Evolutionary conservation across 2,797 vertebrate genomes (phyloP), one percentile per base, ranked within the genome.

Genomic region (Cetoscarus ocellatus): DNA sequence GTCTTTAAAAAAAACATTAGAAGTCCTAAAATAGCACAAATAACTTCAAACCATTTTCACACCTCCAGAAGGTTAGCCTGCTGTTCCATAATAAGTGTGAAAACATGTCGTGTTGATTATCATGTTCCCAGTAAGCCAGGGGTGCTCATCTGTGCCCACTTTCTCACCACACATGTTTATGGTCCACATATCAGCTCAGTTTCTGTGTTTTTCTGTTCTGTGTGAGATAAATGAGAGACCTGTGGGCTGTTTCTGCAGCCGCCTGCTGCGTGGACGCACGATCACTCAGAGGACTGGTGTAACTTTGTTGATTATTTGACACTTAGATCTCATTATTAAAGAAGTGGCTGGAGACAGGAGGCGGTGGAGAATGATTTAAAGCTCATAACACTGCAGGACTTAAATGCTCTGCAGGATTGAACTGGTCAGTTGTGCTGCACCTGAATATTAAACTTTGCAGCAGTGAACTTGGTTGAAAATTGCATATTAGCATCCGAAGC

Each of bases 181-280:
- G n/a, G 9, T 57, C 47, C 44, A 34, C 45, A 4, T 13, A 44
- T 53, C 40, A 27, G 13, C 34, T 15, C 12, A 42, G 7, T 59
- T 35, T 61, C 18, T 6, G 1, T 69, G 15, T 56, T 61, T 70
- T 61, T 45, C 40, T 35, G 0, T 48, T 76, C 67, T 66, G 53
- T 51, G 17, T 58, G 56, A 73, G 79, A 73, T 61, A 42, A 76
- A 67, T 75, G 55, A 17, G 39, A 62, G 79, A 43, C 10, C 27
- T 67, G 73, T 60, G 61, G 48, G 70, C 40, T 48, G 58, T 50
- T 77, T 38, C 47, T 71, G 65, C 34, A 5, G 19, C 60, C 19
- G 49, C 63, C 43, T 42, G 63, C 55, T 51, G 76, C 27, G 66
- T 59, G 70, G 69, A 54, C 5, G 1, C 55, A 40, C 47, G 67